A percentile compares a stretch with the other conserved stretches of the same genome.
Conservation (phyloP, 2,888 invertebrate genomes). For the Tromatobia lineatoria region DNA sequence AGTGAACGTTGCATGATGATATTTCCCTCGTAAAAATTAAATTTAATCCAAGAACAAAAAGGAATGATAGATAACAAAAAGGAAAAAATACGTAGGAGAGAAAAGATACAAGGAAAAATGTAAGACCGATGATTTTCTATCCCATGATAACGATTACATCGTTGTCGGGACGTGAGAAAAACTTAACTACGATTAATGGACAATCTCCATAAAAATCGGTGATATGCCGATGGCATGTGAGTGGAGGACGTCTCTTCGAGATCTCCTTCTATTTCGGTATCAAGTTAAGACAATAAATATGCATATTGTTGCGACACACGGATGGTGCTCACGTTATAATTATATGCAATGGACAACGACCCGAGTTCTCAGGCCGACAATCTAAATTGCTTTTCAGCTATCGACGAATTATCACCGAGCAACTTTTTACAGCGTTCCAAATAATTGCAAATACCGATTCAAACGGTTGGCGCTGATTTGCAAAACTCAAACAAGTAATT, state of each 20-base stretch:
- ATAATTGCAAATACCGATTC: neutral
- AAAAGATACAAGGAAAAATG: neutral
- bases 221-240: neutral
- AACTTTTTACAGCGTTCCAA: neutral
- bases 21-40: too few relatives aligned
- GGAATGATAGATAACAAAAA: neutral
- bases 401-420: neutral
- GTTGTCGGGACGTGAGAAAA: slow-evolving; percentile 4
- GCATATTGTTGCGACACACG: neutral
- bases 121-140: neutral
- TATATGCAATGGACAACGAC: neutral
- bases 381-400: neutral
- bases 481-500: neutral
- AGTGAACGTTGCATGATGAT: too few relatives aligned
- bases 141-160: neutral
- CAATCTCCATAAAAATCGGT: neutral
- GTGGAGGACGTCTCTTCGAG: neutral
- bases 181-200: neutral
- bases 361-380: neutral
- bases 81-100: neutral
- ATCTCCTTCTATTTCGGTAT: neutral
- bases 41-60: too few relatives aligned
- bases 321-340: neutral
- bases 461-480: neutral
- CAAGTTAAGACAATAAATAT: neutral